Evolutionary conservation across 1,140 invertebrate species (phyloP).

Genomic region (Temnothorax curvispinosus): DNA sequence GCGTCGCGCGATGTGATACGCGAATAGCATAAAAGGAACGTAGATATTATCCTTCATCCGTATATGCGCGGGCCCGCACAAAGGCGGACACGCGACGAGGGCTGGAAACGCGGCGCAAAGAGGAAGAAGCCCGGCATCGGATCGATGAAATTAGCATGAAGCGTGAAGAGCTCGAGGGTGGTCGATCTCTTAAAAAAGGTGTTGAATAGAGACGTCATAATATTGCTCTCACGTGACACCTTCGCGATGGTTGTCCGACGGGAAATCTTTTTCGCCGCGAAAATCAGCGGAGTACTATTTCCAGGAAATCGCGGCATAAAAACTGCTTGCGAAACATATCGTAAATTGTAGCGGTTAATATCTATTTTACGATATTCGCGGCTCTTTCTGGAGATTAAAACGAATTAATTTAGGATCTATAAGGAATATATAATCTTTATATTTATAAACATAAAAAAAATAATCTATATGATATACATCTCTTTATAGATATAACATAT

Average conservation of each 20-base stretch:
- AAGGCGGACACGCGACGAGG: conserved; percentile 67
- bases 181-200: conserved; percentile 68
- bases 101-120: conserved; percentile 64
- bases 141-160: conserved; percentile 84
- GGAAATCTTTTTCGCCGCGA: not conserved
- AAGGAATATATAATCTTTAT: not conserved
- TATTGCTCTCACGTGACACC: conserved; percentile 78
- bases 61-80: conserved; percentile 10
- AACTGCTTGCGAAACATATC: not conserved
- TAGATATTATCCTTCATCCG: conserved; percentile 58
- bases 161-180: conserved; percentile 74
- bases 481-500: not conserved
- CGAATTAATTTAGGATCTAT: not conserved
- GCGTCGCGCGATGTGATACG: conserved; percentile 26
- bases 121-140: conserved; percentile 65
- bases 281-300: not conserved
- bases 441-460: too few species aligned
- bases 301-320: not conserved
- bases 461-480: too few species aligned
- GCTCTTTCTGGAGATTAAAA: not conserved
- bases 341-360: not conserved
- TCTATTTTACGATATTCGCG: not conserved
- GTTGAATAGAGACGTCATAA: conserved; percentile 83
- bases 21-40: conserved; percentile 54
- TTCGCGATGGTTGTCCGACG: not conserved